phyloP scores from a whole-genome alignment of 2,113 vertebrate species.

The Salvator merianae region DNA sequence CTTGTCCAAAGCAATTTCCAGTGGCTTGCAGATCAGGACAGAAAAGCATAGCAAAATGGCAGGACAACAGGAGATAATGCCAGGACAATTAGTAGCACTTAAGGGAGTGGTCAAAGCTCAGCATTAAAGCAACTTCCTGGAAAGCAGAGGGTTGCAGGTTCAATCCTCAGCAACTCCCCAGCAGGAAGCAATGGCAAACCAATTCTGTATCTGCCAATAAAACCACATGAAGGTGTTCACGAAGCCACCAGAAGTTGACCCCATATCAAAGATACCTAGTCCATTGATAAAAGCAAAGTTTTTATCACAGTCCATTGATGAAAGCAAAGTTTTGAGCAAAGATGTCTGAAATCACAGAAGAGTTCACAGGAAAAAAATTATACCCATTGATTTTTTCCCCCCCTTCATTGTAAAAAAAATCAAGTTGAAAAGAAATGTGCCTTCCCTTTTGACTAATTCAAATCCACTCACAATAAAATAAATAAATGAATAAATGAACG shows the following conservation, averaged over 20 bases:
- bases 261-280: too few relatives aligned
- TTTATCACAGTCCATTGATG: too few relatives aligned
- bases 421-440: background rate
- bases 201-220: too few relatives aligned
- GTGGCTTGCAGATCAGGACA: background rate
- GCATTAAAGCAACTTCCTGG: too few relatives aligned
- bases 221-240: background rate
- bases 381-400: background rate
- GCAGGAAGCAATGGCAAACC: too few relatives aligned
- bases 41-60: background rate
- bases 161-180: too few relatives aligned
- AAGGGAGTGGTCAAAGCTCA: too few relatives aligned
- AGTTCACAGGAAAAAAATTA: background rate
- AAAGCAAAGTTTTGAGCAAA: background rate
- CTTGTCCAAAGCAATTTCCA: background rate
- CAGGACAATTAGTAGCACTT: too few relatives aligned
- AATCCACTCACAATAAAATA: background rate
- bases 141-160: too few relatives aligned
- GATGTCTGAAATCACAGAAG: background rate
- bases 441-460: background rate
- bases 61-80: background rate
- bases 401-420: too few relatives aligned
- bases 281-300: too few relatives aligned
- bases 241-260: too few relatives aligned
- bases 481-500: background rate